Base-by-base conservation (phyloP, 2,113 vertebrate genomes). In the Plecotus auritus region DNA sequence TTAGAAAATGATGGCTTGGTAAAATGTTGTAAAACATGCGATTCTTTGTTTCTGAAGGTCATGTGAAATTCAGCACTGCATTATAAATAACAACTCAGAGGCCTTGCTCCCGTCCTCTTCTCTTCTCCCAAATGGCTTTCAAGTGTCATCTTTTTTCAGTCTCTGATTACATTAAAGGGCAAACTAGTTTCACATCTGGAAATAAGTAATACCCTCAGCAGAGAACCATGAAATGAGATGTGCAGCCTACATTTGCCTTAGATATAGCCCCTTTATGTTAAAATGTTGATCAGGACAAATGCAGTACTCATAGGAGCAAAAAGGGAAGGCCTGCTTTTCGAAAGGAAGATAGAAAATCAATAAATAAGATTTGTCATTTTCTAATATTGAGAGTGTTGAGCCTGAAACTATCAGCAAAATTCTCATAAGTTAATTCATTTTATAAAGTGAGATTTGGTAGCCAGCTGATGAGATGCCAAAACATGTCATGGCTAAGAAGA, bases 51-150 rank as follows among this genome's bases (percentile, higher is more conserved):
- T 22, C 32, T 84, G 96, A 87, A 91, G 76, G 51, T 49, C 81
- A 86, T 96, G 97, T 97, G 98, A 97, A 98, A 97, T 95, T 95
- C 96, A 97, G 98, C 95, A 86, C 97, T 97, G 93, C 91, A 66
- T 94, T 98, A 96, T 90, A 98, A 97, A 98, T 97, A 96, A 94
- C 88, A 94, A 90, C 85, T 72, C 54, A 66, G 45, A 61, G 45
- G 59, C 45, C 32, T 35, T 30, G 18, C 9, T 14, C 6, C 10
- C 49, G 22, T 42, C 76, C 32, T 95, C 61, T 66, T 93, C 20
- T 94, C 82, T 97, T 97, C 97, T 90, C 93, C 96, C 94, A 88
- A 93, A 69, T 93, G 67, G 95, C 98, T 98, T 91, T 88, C 96
- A 92, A 87, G 97, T 88, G 78, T 61, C 89, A 72, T 97, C 74